Percentiles rank a stretch among this genome's conserved stretches.
These are phyloP conservation scores for Anoplius nigerrimus DNA, from an alignment of 2,888 invertebrate species.

Conservation along the genomic window DNA sequence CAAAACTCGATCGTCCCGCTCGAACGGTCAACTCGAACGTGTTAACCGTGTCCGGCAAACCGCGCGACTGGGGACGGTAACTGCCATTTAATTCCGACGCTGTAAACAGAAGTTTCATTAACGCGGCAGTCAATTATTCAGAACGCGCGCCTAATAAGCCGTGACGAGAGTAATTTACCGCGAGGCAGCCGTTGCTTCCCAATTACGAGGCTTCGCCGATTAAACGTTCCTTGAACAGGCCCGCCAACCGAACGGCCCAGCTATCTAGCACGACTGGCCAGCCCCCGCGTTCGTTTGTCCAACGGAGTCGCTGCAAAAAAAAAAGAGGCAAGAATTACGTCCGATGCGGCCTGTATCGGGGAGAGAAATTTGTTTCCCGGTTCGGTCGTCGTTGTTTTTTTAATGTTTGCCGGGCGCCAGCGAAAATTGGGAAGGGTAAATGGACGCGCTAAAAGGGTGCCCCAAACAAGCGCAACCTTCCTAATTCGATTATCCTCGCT, in stretches of 20 bases:
- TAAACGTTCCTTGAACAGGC: too few relatives aligned
- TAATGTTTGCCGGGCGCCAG: constrained; percentile 13
- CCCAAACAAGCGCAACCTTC: constrained; percentile 39
- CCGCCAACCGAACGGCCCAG: too few relatives aligned
- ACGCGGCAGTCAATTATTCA: constrained; percentile 46
- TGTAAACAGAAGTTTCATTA: constrained; percentile 50
- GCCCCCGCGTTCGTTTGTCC: too few relatives aligned
- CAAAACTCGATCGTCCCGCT: constrained; percentile 32
- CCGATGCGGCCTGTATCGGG: too few relatives aligned
- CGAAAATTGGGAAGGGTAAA: constrained; percentile 51
- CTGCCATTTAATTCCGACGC: constrained; percentile 13
- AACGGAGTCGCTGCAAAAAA: too few relatives aligned
- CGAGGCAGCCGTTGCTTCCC: constrained; percentile 31
- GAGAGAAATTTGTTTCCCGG: too few relatives aligned
- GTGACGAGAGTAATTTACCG: constrained; percentile 35
- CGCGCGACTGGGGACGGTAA: not conserved
- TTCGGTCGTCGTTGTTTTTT: too few relatives aligned
- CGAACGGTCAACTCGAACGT: constrained; percentile 3
- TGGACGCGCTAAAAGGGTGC: constrained; percentile 54
- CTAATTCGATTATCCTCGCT: constrained; percentile 56
- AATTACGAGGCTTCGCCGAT: too few relatives aligned
- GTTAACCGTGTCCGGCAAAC: not conserved
- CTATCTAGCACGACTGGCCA: too few relatives aligned
- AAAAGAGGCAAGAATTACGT: too few relatives aligned
- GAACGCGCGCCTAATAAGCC: constrained; percentile 37